Evolutionary conservation across 2,113 vertebrate genomes (phyloP), one percentile per base, ranked within the genome.

Genomic region (Phasianus colchicus): DNA sequence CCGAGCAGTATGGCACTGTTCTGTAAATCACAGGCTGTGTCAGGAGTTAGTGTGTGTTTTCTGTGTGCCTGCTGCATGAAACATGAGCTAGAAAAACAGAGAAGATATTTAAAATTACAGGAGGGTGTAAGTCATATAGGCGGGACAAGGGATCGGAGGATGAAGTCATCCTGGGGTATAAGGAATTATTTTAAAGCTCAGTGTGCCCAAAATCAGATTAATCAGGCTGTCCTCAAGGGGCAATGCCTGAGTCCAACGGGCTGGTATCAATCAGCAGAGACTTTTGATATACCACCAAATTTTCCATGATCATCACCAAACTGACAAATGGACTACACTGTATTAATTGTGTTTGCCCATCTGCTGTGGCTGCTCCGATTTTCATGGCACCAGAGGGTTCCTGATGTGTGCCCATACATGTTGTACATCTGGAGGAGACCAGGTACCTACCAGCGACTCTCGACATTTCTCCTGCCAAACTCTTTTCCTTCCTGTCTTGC

Each of bases 121-220:
- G 50, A 60, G 29, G 13, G 16, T 3, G 2, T 2, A 24, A 16
- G 3, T 19, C 6, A 32, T 17, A 11, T 0, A 0, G 43, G 29
- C 5, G 9, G 45, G 91, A 19, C 64, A 86, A 54, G 48, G 43
- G 65, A 70, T 30, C 18, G 14, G 57, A 65, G 29, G 32, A 0
- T 4, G 19, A 38, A 80, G 64, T 50, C 2, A 40, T 42, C 71
- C 14, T 57, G 20, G 21, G 55, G 16, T 10, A 57, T 29, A 55
- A 57, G 40, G 16, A 34, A 38, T 16, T n/a, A 15, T 58, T 40
- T 47, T 13, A 22, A 71, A 11, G 30, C 29, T 58, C 6, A 20
- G 27, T 34, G 38, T 8, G 54, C 30, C 54, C 54, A 18, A 55
- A 30, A 55, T 30, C 54, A 30, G 29, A 18, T 55, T 0, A 3